These are phyloP conservation scores for Rhinoraja longicauda DNA, from an alignment of 2,797 vertebrate genomes.

Conservation along the genomic window DNA sequence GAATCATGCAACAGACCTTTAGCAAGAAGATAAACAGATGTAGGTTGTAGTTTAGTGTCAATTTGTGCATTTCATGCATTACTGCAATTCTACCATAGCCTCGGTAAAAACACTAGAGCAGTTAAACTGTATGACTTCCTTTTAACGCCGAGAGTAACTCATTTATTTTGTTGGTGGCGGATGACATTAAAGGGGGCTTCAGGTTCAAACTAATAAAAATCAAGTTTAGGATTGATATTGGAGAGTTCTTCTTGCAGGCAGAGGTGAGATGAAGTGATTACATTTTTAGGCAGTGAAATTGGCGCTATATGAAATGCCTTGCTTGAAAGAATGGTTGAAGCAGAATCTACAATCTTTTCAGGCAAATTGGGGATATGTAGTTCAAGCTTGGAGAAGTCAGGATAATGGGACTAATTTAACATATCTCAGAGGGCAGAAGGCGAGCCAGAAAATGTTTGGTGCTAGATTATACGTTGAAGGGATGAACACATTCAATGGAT, in stretches of 20 bases:
- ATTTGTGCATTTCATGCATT: background rate
- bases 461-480: background rate
- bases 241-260: background rate
- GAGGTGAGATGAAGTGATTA: background rate
- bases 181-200: background rate
- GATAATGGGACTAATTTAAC: background rate
- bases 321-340: background rate
- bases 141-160: background rate
- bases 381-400: background rate
- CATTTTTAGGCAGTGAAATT: background rate
- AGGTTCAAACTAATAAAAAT: constrained; percentile 11
- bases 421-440: background rate
- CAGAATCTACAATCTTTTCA: background rate
- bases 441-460: too few species aligned
- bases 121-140: background rate
- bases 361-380: too few species aligned
- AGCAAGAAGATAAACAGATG: background rate
- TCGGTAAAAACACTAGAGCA: background rate
- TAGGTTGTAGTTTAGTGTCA: background rate
- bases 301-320: background rate
- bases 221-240: background rate
- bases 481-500: background rate
- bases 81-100: background rate
- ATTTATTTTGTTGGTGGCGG: constrained; percentile 15
- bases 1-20: background rate